Conservation (phyloP, 2,888 invertebrate genomes). For the Machimus atricapillus region DNA sequence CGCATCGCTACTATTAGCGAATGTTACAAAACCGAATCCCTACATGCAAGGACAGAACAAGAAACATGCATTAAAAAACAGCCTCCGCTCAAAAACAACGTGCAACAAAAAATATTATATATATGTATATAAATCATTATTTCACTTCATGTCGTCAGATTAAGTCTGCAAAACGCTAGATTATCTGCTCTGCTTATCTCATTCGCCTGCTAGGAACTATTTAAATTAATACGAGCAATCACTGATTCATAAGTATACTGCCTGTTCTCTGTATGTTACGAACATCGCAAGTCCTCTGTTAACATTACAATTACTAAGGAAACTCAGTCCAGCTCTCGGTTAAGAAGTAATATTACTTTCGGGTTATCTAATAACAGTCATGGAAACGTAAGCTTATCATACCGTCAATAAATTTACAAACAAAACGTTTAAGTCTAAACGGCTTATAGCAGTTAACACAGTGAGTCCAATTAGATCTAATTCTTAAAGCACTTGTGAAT, state of each 20-base stretch:
- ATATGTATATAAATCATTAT: constrained; percentile 53
- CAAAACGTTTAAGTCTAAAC: constrained; percentile 29
- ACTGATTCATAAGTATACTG: constrained; percentile 16
- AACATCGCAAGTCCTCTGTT: constrained; percentile 33
- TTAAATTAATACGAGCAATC: constrained; percentile 21
- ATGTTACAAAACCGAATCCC: constrained; percentile 99
- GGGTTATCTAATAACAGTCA: constrained; percentile 31
- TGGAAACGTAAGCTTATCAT: constrained; percentile 33
- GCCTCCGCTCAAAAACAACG: constrained; percentile 78
- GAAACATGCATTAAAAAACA: constrained; percentile 82
- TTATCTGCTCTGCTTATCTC: constrained; percentile 17
- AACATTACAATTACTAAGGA: constrained; percentile 35
- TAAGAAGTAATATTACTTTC: constrained; percentile 2
- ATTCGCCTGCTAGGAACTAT: constrained; percentile 29
- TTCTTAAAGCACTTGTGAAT: constrained; percentile 36
- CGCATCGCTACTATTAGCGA: constrained; percentile 99
- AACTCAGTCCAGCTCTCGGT: constrained; percentile 30
- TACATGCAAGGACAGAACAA: constrained; percentile 95
- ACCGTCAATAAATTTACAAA: constrained; percentile 34
- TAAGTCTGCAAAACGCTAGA: constrained; percentile 41
- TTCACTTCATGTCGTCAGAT: constrained; percentile 39
- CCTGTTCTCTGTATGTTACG: constrained; percentile 17
- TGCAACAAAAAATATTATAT: constrained; percentile 77
- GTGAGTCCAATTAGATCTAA: constrained; percentile 27
- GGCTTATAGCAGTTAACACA: constrained; percentile 36